Base-by-base conservation (phyloP, 1,140 invertebrate species). In the Mya arenaria region DNA sequence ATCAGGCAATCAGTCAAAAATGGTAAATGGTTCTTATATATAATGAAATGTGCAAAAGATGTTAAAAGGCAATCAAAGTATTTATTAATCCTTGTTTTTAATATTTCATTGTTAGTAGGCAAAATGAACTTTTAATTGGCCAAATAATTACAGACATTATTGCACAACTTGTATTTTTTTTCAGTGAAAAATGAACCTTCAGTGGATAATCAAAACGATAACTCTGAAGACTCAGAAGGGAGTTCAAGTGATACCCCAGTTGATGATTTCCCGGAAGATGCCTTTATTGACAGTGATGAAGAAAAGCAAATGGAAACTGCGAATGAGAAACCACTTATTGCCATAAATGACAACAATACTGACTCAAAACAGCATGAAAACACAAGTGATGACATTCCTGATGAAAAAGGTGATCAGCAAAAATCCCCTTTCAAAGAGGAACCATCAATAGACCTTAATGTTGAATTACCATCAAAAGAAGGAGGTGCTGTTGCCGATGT, bases 401-500 rank as follows among this genome's bases (percentile, higher is more conserved):
- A 28, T 15, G 30, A 62, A 23, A 32, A 62, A 28, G 17, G 19
- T 23, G 28, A 62, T 19, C 15, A 19, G 17, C n/a, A 62, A 4
- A 2, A 4, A 23, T 62, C 58, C 23, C 10, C n/a, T 48, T 10
- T 13, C 10, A 62, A 52, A 23, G 48, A 52, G 48, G 58, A 62
- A 62, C 44, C n/a, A 13, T 25, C 15, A 1, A 62, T 25, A 28
- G 44, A 15, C 32, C 41, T 55, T 55, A 55, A 55, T 32, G 44
- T 37, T 4, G 71, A 73, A 73, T 37, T 73, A 37, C 37, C 58
- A 48, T n/a, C 39, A 37, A 48, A 55, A 56, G 30, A 44, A 37
- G 63, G 19, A 23, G 41, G 8, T 32, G 36, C 37, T 17, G 19
- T 10, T 55, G 44, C 8, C 23, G 36, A 28, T 36, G 34, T 37